Conservation (phyloP, 2,888 invertebrate genomes). For the Xestobium rufovillosum region DNA sequence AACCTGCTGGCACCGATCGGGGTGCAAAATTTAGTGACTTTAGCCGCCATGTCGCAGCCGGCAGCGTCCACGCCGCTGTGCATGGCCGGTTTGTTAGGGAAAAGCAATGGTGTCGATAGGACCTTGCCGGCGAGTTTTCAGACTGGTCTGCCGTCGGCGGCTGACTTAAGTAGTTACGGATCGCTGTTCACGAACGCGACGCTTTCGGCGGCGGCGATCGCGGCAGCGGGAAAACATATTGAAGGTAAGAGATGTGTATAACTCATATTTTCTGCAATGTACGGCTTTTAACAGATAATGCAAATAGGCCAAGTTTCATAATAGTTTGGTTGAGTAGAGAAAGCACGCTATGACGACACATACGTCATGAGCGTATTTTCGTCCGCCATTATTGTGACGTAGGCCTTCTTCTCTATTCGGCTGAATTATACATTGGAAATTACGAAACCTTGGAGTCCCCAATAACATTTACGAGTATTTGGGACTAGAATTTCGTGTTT, state of each 20-base stretch:
- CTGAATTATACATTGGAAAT: too few species aligned
- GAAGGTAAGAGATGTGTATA: too few species aligned
- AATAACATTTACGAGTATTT: too few species aligned
- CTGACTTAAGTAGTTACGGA: constrained; percentile 56
- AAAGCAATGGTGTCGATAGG: constrained; percentile 36
- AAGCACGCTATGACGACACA: too few species aligned
- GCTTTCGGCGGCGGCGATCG: constrained; percentile 63
- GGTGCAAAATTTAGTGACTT: constrained; percentile 82
- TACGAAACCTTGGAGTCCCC: too few species aligned
- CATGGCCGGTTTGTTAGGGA: constrained; percentile 48
- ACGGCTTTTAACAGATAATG: neutral
- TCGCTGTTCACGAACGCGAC: constrained; percentile 60
- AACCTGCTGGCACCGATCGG: constrained; percentile 67
- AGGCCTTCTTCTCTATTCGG: too few species aligned
- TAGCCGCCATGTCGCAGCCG: constrained; percentile 71
- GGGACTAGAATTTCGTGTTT: too few species aligned
- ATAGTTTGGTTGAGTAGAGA: too few species aligned
- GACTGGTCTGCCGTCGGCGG: constrained; percentile 54
- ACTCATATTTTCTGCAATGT: constrained; percentile 8
- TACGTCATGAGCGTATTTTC: too few species aligned
- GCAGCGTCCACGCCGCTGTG: constrained; percentile 44
- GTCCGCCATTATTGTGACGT: too few species aligned
- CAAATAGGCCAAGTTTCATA: neutral
- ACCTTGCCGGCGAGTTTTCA: constrained; percentile 39
- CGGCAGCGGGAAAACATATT: constrained; percentile 78